Evolutionary conservation across 2,113 vertebrate species (phyloP).

Genomic region (Oryzias curvinotus): DNA sequence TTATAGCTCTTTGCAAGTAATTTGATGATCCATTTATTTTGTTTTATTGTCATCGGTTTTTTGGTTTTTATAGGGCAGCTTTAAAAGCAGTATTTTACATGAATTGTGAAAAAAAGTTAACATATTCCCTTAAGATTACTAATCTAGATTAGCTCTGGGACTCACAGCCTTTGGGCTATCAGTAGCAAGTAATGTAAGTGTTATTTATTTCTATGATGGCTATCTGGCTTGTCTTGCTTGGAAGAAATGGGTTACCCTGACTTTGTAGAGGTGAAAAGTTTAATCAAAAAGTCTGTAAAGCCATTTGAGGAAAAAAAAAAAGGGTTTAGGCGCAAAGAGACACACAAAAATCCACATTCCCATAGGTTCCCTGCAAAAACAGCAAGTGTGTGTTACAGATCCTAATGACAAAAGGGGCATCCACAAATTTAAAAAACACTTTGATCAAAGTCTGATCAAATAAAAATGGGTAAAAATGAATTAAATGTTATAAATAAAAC

Average conservation of each 20-base stretch:
- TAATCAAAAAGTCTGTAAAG: constrained; percentile 38
- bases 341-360: constrained; percentile 2
- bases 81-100: too few relatives aligned
- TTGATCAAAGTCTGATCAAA: not conserved
- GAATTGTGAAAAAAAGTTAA: too few relatives aligned
- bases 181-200: constrained; percentile 31
- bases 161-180: constrained; percentile 2
- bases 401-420: constrained; percentile 19
- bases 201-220: constrained; percentile 27
- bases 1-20: too few relatives aligned
- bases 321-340: constrained; percentile 3
- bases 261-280: constrained; percentile 36
- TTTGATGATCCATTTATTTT: too few relatives aligned
- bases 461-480: too few relatives aligned
- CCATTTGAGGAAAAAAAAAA: constrained; percentile 35
- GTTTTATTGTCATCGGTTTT: too few relatives aligned
- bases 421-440: constrained; percentile 11
- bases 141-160: constrained; percentile 18
- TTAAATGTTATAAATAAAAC: too few relatives aligned
- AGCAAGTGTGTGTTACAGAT: constrained; percentile 48
- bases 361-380: constrained; percentile 34
- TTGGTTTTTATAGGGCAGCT: too few relatives aligned
- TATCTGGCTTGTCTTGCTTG: constrained; percentile 21
- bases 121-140: constrained; percentile 1
- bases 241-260: constrained; percentile 37